Percentiles rank a stretch among this genome's conserved stretches.
Evolutionary conservation across 2,797 vertebrate genomes (phyloP).

Genomic region (Chanos chanos): DNA sequence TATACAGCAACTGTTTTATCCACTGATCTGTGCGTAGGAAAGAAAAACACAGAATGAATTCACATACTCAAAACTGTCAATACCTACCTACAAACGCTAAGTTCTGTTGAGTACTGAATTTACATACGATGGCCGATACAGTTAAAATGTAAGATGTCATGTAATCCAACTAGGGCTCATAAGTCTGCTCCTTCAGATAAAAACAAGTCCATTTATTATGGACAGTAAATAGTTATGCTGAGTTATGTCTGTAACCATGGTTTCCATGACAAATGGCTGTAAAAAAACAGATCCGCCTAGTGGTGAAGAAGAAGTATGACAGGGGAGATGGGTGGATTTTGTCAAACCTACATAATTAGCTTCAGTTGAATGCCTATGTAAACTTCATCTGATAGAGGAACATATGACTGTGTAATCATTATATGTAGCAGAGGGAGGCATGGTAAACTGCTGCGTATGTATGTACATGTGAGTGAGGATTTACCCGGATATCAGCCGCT

Average conservation of each 20-base stretch:
- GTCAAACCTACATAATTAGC: no score
- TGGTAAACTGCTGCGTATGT: neutral
- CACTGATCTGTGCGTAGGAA: conserved; percentile 80
- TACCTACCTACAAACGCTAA: neutral
- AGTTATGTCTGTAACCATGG: neutral
- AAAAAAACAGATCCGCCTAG: conserved; percentile 55
- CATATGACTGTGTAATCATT: neutral
- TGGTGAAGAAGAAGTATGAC: conserved; percentile 43
- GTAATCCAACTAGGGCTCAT: no score
- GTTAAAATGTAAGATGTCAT: no score
- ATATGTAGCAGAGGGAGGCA: neutral
- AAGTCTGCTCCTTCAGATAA: no score
- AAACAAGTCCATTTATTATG: no score
- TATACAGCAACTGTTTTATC: conserved; percentile 81
- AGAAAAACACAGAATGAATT: conserved; percentile 31
- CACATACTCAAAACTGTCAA: conserved; percentile 1
- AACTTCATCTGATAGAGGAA: neutral
- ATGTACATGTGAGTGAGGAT: neutral
- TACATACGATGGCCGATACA: neutral
- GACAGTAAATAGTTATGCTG: no score
- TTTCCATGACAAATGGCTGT: conserved; percentile 16
- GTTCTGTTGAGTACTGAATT: neutral
- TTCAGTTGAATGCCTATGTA: neutral
- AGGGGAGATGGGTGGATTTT: conserved; percentile 11
- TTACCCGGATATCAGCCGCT: conserved; percentile 83